phyloP scores from a whole-genome alignment of 2,797 vertebrate species.

The Ctenopoma multispine region DNA sequence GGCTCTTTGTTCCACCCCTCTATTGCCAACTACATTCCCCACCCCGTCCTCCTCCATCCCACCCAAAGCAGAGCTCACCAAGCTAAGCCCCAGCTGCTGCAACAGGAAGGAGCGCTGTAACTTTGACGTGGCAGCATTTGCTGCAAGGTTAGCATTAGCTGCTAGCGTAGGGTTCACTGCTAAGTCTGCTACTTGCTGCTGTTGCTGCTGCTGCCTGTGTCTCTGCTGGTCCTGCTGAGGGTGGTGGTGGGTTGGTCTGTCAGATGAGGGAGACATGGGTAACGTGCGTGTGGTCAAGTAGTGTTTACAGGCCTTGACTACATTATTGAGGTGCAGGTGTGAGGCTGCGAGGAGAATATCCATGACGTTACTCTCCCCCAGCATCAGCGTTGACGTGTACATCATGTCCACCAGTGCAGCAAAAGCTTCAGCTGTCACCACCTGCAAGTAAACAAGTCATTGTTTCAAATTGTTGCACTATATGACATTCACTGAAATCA shows the following conservation, averaged over 20 bases:
- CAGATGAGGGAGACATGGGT: conserved; percentile 90
- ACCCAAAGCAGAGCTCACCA: conserved; percentile 93
- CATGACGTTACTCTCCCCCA: conserved; percentile 99
- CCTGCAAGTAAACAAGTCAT: conserved; percentile 65
- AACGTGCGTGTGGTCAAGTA: conserved; percentile 96
- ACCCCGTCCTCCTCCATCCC: conserved; percentile 84
- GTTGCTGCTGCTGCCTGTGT: conserved; percentile 86
- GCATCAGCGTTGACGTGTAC: conserved; percentile 98
- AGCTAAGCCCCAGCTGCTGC: conserved; percentile 95
- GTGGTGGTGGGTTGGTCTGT: conserved; percentile 79
- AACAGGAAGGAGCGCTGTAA: conserved; percentile 96
- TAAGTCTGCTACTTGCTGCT: conserved; percentile 82
- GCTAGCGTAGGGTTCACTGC: conserved; percentile 60
- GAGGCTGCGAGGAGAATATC: conserved; percentile 96
- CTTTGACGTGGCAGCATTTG: conserved; percentile 77
- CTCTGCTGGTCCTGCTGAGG: conserved; percentile 75
- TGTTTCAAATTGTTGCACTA: not conserved
- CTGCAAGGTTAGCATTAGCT: conserved; percentile 59
- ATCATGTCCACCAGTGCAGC: conserved; percentile 98
- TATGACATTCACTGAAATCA: not conserved
- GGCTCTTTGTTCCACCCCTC: conserved; percentile 86
- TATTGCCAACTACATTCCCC: conserved; percentile 76
- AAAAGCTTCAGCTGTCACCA: conserved; percentile 97
- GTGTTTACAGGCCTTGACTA: conserved; percentile 99
- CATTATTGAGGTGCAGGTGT: conserved; percentile 96